Evolutionary conservation across 2,888 invertebrate species (phyloP), one percentile per base, ranked within the genome.

Genomic region (Netelia virgata): DNA sequence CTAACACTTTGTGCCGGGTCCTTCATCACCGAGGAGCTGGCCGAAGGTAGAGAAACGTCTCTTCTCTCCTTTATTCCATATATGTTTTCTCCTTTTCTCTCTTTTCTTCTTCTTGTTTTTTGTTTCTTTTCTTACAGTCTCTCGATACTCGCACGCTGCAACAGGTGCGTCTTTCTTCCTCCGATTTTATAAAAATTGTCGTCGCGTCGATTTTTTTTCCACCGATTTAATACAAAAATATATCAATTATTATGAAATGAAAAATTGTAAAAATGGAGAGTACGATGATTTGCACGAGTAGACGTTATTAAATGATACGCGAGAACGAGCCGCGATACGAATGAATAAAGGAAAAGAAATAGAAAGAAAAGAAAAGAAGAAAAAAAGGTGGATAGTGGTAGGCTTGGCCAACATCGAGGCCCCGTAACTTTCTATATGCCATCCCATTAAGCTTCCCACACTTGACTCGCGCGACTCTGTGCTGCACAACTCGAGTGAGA

Each of bases 361-460:
- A 18, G 50, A 59, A 53, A 75, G 69, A 84, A 86, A 84, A 76
- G 86, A 66, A 3, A 2, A 28, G 41, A 57, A 50, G 53, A 75
- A 72, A 84, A 84, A 78, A 86, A 66, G 10, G 57, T 68, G 43
- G 41, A 50, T 55, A 28, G 61, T 73, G 55, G 61, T 23, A 68
- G 74, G 85, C 86, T 86, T 77, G 87, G 84, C 68, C 83, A 77
- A 59, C 81, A 47, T 79, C 73, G 82, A 78, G 79, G 73, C 84
- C 88, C 90, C 88, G 86, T 87, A 87, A 90, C 90, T 90, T 91
- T 91, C 90, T 90, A 87, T 73, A 55, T 69, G 82, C 89, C 89
- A 89, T 89, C 88, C 89, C 89, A 90, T 90, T 90, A 80, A 90
- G 86, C 92, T 91, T 91, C 92, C 91, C 92, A 92, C 92, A 92